Base-by-base conservation (phyloP, 2,113 vertebrate genomes). In the Psittacara wagleri region DNA sequence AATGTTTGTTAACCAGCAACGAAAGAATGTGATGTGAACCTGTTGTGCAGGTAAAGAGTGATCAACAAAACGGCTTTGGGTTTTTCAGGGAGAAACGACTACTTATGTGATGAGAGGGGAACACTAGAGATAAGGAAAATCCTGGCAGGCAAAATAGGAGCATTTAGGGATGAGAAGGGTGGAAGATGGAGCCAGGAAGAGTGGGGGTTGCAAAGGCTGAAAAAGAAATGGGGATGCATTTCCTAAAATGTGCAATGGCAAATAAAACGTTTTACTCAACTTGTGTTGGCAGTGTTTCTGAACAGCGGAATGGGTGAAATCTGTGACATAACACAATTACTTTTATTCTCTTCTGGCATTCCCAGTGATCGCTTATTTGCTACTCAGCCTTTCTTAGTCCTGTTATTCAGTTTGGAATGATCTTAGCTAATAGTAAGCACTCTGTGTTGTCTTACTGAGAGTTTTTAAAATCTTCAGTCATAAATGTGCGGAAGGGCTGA, bases 271-370 rank as follows among this genome's bases (percentile, higher is more conserved):
- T 90, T 35, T 41, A n/a, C 17, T 88, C 41, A 17, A 9, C 49
- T 63, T 13, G 10, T 63, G 28, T 49, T 79, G 80, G 41, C 67
- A 83, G 1, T 7, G 0, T 83, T 78, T 88, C 68, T 69, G n/a
- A 80, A 17, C 28, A 90, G 44, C 44, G 13, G 51, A 57, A 3
- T 25, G 69, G 48, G 24, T 9, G 2, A 73, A 64, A 41, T 57
- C 59, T 74, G 57, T 85, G 83, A 37, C 29, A 10, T 59, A 62
- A 55, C 51, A 59, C 41, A 79, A 43, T 33, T 61, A 5, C 23
- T 88, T 29, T 66, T 92, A 61, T 37, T 75, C 54, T 92, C 68
- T 84, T 77, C 84, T 89, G 66, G 33, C 57, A 72, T 97, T 95
- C 67, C 57, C 29, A 44, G 24, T 79, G 68, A 29, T 77, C 41